These are phyloP conservation scores for Phodopus roborovskii DNA, from an alignment of 2,113 vertebrate genomes.

Conservation along the genomic window DNA sequence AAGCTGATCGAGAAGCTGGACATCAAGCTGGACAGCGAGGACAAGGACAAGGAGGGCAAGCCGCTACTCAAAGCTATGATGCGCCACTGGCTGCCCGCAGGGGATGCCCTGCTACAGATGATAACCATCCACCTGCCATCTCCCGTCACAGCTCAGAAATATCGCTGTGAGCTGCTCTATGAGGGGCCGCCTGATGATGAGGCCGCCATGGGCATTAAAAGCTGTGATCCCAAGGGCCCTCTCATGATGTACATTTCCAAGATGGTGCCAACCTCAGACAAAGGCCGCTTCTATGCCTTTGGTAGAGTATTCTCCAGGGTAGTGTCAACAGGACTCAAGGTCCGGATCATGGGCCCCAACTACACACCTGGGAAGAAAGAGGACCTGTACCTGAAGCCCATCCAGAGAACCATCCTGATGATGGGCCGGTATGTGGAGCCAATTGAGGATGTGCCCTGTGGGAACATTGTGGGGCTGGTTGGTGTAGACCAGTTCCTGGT, in stretches of 20 bases:
- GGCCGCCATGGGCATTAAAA: conserved; percentile 97
- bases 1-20: conserved; percentile 95
- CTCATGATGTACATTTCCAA: conserved; percentile 99
- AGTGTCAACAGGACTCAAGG: conserved; percentile 95
- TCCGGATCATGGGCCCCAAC: conserved; percentile 98
- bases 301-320: conserved; percentile 96
- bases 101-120: conserved; percentile 97
- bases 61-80: conserved; percentile 97
- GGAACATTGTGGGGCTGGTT: conserved; percentile 97
- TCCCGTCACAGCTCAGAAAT: conserved; percentile 96
- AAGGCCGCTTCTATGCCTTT: conserved; percentile 97
- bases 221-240: conserved; percentile 95
- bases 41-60: conserved; percentile 96
- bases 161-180: conserved; percentile 97
- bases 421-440: conserved; percentile 97
- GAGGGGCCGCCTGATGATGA: conserved; percentile 96
- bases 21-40: conserved; percentile 94
- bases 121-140: conserved; percentile 98
- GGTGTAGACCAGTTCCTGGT: conserved; percentile 96
- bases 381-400: conserved; percentile 96
- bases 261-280: conserved; percentile 97
- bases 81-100: conserved; percentile 96
- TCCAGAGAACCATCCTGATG: conserved; percentile 99
- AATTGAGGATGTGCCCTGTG: conserved; percentile 97
- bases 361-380: conserved; percentile 97